Evolutionary conservation across 2,888 invertebrate genomes (phyloP), one percentile per base, ranked within the genome.

Genomic region (Harpalus rufipes): DNA sequence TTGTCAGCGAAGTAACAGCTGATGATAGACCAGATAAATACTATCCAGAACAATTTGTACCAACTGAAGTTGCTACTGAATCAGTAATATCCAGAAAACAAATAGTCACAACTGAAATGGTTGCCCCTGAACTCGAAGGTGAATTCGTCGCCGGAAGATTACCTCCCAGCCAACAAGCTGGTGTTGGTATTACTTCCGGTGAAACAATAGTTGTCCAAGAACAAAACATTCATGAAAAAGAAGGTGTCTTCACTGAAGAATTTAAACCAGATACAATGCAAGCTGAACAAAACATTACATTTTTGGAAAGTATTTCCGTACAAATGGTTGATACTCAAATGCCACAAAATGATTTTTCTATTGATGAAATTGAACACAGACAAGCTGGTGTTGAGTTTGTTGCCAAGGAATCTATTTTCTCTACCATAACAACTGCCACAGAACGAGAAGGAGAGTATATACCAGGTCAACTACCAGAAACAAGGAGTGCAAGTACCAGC

Each of bases 1-100:
- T 94, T 87, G 92, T 96, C 5, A 94, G 94, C 83, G 95, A 96
- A 92, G 93, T 94, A 32, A 92, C 94, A 87, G 91, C 94, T 1
- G 94, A 95, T 91, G 94, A 94, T 85, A 95, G 95, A 89, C 95
- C 96, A 7, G 95, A 94, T 12, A 96, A 96, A 91, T 96, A 95
- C 89, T 94, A 95, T 89, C 96, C 96, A 2, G 95, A 96, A 90
- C 90, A 95, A 78, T 95, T 96, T 88, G 96, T 96, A 1, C 95
- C 96, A 0, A 96, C 96, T 1, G 96, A 96, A 93, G 92, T 93
- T 8, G 96, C 96, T 3, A 93, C 93, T 25, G 92, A 93, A 89
- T 92, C 93, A 85, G 90, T 96, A 0, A 91, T 94, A 41, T 92
- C 95, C 10, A 95, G 95, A 86, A 94, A 94, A 89, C 94, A 95